Conservation (phyloP, 35 echinoderm and acorn worm genomes). For the Diadema setosum region DNA sequence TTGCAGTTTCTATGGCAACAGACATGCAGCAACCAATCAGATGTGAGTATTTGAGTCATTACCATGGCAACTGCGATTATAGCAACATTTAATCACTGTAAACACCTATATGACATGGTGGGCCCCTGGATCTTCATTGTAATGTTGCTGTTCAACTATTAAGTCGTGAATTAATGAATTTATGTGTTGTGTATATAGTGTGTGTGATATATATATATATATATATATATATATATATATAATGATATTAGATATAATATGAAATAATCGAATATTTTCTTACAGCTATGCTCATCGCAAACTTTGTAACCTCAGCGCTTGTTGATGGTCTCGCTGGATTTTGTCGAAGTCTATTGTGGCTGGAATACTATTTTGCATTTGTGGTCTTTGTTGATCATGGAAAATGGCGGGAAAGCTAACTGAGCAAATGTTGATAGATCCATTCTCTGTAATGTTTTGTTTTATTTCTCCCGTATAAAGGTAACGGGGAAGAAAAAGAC, state of each 20-base stretch:
- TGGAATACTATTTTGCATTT: background rate
- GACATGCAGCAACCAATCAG: too few relatives aligned
- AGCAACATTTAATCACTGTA: background rate
- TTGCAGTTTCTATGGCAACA: too few relatives aligned
- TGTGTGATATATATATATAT: too few relatives aligned
- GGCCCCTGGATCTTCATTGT: background rate
- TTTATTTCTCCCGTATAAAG: background rate
- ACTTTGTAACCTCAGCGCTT: background rate
- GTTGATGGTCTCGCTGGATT: background rate
- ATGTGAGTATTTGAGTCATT: too few relatives aligned
- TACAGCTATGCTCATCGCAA: background rate
- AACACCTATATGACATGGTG: background rate
- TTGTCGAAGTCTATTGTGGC: background rate
- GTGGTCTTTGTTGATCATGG: background rate
- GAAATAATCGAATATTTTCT: background rate
- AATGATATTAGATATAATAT: too few relatives aligned
- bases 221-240: too few relatives aligned
- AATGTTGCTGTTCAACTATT: background rate
- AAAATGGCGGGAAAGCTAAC: background rate
- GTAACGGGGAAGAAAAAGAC: background rate
- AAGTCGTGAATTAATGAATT: too few relatives aligned
- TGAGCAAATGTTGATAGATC: background rate
- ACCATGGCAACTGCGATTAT: too few relatives aligned
- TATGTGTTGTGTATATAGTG: too few relatives aligned
- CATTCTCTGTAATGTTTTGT: background rate